A percentile compares a stretch with the other conserved stretches of the same genome.
Conservation (phyloP, 2,797 vertebrate genomes). For the Squalus acanthias region DNA sequence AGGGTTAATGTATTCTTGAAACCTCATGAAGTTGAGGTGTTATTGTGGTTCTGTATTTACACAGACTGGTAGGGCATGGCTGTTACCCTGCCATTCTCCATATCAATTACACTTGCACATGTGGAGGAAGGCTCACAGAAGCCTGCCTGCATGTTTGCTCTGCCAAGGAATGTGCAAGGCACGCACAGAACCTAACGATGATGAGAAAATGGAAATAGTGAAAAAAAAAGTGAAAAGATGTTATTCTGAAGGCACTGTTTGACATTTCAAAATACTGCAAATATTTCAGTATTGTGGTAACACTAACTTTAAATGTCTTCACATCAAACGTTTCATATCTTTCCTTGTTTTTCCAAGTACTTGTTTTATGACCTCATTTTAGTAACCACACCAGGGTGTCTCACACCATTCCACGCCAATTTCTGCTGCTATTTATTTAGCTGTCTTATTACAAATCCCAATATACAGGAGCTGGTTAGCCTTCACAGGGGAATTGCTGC, state of each 20-base stretch:
- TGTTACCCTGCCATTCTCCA: neutral
- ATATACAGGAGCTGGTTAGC: neutral
- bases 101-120: neutral
- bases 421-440: neutral
- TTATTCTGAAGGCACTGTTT: neutral
- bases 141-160: neutral
- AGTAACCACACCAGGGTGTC: neutral
- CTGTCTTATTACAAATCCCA: neutral
- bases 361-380: neutral
- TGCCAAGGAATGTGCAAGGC: neutral
- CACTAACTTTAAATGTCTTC: neutral
- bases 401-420: neutral
- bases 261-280: too few relatives aligned
- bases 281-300: neutral
- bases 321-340: neutral
- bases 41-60: neutral
- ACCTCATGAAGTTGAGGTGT: neutral
- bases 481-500: constrained; percentile 28
- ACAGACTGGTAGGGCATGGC: neutral
- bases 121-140: neutral
- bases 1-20: neutral
- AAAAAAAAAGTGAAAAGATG: neutral
- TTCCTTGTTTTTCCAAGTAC: neutral
- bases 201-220: neutral
- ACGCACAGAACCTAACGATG: neutral